Evolutionary conservation across 1,140 invertebrate genomes (phyloP).

Genomic region (Papilio polyxenes): DNA sequence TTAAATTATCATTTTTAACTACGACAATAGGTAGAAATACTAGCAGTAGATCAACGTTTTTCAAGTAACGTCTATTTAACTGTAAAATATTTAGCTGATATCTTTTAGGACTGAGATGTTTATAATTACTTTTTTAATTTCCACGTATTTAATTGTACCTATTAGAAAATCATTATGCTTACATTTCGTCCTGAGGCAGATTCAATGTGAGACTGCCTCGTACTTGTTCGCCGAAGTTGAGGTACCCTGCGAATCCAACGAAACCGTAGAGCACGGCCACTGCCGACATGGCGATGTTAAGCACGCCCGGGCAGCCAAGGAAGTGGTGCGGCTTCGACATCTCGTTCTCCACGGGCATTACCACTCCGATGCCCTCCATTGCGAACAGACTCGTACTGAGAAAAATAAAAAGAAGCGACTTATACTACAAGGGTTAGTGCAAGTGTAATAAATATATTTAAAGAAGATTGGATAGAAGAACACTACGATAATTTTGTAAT

Average conservation of each 20-base stretch:
- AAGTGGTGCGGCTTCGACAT: constrained; percentile 91
- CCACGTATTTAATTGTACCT: neutral
- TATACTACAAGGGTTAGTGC: no score
- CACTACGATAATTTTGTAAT: no score
- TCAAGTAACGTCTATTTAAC: no score
- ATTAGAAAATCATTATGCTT: constrained; percentile 61
- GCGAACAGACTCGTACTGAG: constrained; percentile 88
- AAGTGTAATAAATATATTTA: no score
- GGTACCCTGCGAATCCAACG: constrained; percentile 92
- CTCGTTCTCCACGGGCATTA: constrained; percentile 94
- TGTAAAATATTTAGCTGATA: no score
- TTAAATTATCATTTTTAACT: no score
- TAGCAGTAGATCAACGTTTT: no score
- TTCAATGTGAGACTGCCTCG: constrained; percentile 88
- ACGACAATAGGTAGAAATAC: no score
- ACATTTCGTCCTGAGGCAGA: constrained; percentile 84
- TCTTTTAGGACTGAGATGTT: no score
- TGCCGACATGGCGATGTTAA: constrained; percentile 91
- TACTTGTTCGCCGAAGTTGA: constrained; percentile 86
- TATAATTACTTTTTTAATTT: no score
- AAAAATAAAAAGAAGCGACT: constrained; percentile 2
- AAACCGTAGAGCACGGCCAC: constrained; percentile 88
- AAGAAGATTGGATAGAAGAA: no score
- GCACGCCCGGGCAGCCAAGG: constrained; percentile 89
- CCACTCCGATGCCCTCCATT: constrained; percentile 91